Conservation (phyloP, 1,140 invertebrate species). For the Eupristina koningsbergeri region DNA sequence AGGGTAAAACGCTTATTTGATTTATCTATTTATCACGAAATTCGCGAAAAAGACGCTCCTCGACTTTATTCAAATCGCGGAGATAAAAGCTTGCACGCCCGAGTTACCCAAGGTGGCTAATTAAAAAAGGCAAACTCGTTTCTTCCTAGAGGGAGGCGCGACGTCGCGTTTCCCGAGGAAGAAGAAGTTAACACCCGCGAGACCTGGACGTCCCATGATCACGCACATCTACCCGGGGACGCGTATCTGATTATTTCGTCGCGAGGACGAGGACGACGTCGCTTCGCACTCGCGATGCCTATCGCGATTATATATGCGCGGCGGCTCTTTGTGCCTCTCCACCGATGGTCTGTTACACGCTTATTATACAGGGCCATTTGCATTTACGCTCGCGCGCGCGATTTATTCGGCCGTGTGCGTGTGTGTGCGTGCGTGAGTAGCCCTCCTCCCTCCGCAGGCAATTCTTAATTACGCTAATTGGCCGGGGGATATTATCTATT, state of each 20-base stretch:
- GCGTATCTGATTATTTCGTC: constrained; percentile 59
- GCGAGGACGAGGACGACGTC: no score
- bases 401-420: not conserved
- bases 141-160: not conserved
- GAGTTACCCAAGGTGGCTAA: not conserved
- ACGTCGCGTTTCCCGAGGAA: not conserved
- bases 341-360: not conserved
- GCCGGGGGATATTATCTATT: constrained; percentile 19
- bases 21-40: not conserved
- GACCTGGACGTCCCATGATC: not conserved
- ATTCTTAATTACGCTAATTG: constrained; percentile 48
- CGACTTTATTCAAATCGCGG: constrained; percentile 16
- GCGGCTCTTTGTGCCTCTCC: not conserved
- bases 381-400: not conserved
- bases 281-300: constrained; percentile 49
- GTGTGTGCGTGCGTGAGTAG: no score
- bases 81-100: not conserved
- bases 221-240: not conserved
- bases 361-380: constrained; percentile 7
- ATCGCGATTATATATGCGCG: constrained; percentile 5
- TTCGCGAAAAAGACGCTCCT: not conserved
- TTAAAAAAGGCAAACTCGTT: not conserved
- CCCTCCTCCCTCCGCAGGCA: not conserved
- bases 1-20: not conserved
- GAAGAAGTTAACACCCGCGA: not conserved